Evolutionary conservation across 2,888 invertebrate species (phyloP).

Genomic region (Metallyticus violacea): DNA sequence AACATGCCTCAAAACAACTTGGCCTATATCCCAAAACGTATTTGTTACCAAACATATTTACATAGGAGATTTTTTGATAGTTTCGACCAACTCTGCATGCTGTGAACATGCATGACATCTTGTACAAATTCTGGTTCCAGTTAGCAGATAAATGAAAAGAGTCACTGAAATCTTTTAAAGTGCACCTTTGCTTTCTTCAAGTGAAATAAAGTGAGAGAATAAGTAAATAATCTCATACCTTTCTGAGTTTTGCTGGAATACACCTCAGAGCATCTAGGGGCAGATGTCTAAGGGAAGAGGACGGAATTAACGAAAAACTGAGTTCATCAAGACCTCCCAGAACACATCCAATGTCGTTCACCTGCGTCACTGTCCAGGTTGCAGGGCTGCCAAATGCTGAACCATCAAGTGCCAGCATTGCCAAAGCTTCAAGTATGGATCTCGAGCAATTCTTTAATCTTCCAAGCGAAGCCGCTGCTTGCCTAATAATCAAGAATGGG

Average conservation of each 20-base stretch:
- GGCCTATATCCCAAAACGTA: too few species aligned
- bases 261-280: neutral
- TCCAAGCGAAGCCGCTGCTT: conserved; percentile 50
- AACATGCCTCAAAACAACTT: too few species aligned
- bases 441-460: conserved; percentile 49
- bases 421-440: conserved; percentile 50
- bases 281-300: neutral
- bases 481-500: conserved; percentile 38
- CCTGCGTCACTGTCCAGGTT: neutral
- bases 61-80: too few species aligned
- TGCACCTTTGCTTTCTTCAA: too few species aligned
- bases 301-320: neutral
- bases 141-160: too few species aligned
- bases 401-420: conserved; percentile 47
- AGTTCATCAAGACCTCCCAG: neutral
- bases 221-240: neutral
- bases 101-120: too few species aligned
- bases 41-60: too few species aligned
- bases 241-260: neutral
- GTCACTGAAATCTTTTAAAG: too few species aligned
- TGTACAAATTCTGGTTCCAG: too few species aligned
- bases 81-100: too few species aligned
- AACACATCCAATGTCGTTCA: conserved; percentile 7
- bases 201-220: too few species aligned
- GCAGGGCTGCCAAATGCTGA: conserved; percentile 48